phyloP scores from a whole-genome alignment of 2,113 vertebrate species.

The Nothobranchius kuhntae region DNA sequence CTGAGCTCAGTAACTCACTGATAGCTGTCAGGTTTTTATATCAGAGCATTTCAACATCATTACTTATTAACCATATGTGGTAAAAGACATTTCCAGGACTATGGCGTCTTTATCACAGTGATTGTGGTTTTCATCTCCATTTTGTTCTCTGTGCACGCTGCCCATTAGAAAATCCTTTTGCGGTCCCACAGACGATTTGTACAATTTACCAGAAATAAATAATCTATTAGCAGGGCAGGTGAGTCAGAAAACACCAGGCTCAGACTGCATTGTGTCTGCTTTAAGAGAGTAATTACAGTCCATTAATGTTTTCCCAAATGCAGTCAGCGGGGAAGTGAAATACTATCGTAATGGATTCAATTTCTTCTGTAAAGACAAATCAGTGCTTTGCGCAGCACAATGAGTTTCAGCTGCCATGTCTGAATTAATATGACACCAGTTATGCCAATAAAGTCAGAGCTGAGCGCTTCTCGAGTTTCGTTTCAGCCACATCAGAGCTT shows the following conservation, averaged over 20 bases:
- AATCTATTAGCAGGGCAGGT: slow-evolving; percentile 18
- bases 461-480: slow-evolving; percentile 23
- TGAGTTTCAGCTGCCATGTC: slow-evolving; percentile 32
- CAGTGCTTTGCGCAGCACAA: slow-evolving; percentile 29
- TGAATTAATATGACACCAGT: slow-evolving; percentile 52
- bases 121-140: background rate
- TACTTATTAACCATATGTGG: no score
- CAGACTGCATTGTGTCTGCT: slow-evolving; percentile 23
- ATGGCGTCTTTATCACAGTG: slow-evolving; percentile 4
- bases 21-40: no score
- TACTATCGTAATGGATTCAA: slow-evolving; percentile 40
- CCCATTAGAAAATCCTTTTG: slow-evolving; percentile 10
- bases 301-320: slow-evolving; percentile 31
- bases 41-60: no score
- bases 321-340: slow-evolving; percentile 37
- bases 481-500: slow-evolving; percentile 23
- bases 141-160: slow-evolving; percentile 7
- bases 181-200: slow-evolving; percentile 2
- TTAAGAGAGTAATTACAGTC: slow-evolving; percentile 44
- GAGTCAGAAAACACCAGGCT: slow-evolving; percentile 32
- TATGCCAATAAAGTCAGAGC: slow-evolving; percentile 36
- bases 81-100: slow-evolving; percentile 5
- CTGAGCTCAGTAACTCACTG: background rate
- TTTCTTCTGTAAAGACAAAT: slow-evolving; percentile 48
- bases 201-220: slow-evolving; percentile 31